Base-by-base conservation (phyloP, 1,140 invertebrate genomes). In the Coptotermes formosanus region DNA sequence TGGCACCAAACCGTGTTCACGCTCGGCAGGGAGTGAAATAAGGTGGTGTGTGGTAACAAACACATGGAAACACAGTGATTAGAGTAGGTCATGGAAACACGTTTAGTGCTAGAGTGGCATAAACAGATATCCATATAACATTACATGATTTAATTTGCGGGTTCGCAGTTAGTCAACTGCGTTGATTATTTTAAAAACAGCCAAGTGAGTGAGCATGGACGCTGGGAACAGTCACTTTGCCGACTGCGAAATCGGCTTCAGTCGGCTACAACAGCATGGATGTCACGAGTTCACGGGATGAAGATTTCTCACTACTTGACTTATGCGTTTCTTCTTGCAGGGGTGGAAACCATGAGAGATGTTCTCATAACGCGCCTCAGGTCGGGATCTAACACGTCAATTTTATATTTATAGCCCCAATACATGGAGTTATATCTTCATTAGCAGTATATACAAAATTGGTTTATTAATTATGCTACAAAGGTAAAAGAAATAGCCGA, bases 391-490 rank as follows among this genome's bases (percentile, higher is more conserved):
- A 55, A 75, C 64, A 75, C 64, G 64, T 75, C 64, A n/a, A 14
- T 75, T 30, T 30, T 8, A 75, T 75, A 75, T 75, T 75, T 75
- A 75, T 75, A 75, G 64, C 64, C n/a, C n/a, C 25, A 25, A n/a
- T 75, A n/a, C n/a, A 0, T 75, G 64, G 25, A 75, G 64, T 75
- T 25, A 8, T 75, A n/a, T 75, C 64, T 75, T 75, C 30, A 75
- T 75, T 75, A 75, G 3, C 8, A 75, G 30, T n/a, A 30, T 75
- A 75, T 75, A 75, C n/a, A 75, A 75, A 64, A 75, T 75, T 6
- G 64, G n/a, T 75, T 75, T 75, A 75, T 75, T 75, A 75, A 75
- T 75, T 75, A 75, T 75, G n/a, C 64, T 75, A 12, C 30, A 75
- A 75, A 11, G 16, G 64, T 30, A 75, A 75, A 75, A 25, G 25